These are phyloP conservation scores for Nemurella pictetii DNA, from an alignment of 2,888 invertebrate species.

Conservation along the genomic window DNA sequence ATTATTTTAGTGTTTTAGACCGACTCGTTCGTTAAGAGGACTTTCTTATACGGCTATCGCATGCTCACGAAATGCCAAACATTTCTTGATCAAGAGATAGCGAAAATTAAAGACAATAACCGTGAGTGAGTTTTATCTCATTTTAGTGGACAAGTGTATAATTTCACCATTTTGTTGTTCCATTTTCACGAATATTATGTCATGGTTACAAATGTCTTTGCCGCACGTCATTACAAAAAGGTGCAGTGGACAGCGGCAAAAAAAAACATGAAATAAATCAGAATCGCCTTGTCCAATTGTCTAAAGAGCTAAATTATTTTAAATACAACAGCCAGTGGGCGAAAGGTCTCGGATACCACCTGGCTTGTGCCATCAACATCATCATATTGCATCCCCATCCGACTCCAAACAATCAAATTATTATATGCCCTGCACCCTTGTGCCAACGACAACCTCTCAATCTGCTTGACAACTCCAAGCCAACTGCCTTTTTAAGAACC, in stretches of 20 bases:
- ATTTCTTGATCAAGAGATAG: neutral
- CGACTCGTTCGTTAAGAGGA: neutral
- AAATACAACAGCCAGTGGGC: neutral
- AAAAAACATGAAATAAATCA: neutral
- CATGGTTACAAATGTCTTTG: neutral
- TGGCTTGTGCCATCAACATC: neutral
- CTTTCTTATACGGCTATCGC: neutral
- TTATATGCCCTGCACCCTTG: too few relatives aligned
- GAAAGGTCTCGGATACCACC: conserved; percentile 2
- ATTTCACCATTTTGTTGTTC: neutral
- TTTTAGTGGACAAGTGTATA: neutral
- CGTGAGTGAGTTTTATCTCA: neutral
- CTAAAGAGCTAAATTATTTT: neutral
- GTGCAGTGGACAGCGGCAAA: neutral
- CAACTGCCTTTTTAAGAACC: too few relatives aligned
- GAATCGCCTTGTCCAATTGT: neutral
- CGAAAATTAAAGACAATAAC: neutral
- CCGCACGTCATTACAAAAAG: neutral
- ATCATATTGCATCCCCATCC: neutral
- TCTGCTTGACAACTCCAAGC: neutral
- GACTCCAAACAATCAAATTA: neutral
- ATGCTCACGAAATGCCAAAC: neutral
- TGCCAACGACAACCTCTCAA: neutral
- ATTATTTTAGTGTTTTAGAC: neutral
- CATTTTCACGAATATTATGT: neutral